phyloP scores from a whole-genome alignment of 2,888 invertebrate species.

The Junonia oenone region DNA sequence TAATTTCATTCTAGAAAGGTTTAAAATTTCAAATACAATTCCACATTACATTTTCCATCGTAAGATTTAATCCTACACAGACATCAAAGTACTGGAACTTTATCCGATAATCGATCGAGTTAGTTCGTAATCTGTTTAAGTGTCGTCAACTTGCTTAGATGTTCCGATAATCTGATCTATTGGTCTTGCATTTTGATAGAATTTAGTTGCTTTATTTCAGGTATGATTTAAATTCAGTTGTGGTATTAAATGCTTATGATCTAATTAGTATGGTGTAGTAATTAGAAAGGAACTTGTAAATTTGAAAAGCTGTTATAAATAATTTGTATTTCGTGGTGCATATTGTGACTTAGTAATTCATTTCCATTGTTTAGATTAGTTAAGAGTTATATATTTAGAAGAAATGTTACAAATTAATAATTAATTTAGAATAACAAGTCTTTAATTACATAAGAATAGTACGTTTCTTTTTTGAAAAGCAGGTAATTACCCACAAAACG shows the following conservation, averaged over 20 bases:
- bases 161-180: constrained; percentile 1
- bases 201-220: too few relatives aligned
- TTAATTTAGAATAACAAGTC: too few relatives aligned
- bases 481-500: too few relatives aligned
- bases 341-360: too few relatives aligned
- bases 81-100: constrained; percentile 7
- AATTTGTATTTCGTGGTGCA: too few relatives aligned
- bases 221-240: neutral
- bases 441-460: too few relatives aligned
- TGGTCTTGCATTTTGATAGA: neutral
- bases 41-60: neutral
- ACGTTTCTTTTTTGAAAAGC: too few relatives aligned
- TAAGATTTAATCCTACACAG: neutral
- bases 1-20: too few relatives aligned
- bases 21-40: neutral
- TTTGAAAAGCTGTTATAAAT: too few relatives aligned
- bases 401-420: too few relatives aligned
- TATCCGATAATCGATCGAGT: constrained; percentile 4
- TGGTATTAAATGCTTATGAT: neutral
- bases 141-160: constrained; percentile 1
- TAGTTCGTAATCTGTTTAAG: constrained; percentile 9
- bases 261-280: neutral
- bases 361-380: too few relatives aligned
- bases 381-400: too few relatives aligned
- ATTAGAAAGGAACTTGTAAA: neutral